Percentiles rank a stretch among this genome's conserved stretches.
Conservation (phyloP, 2,888 invertebrate genomes). For the Apocheima hispidaria region DNA sequence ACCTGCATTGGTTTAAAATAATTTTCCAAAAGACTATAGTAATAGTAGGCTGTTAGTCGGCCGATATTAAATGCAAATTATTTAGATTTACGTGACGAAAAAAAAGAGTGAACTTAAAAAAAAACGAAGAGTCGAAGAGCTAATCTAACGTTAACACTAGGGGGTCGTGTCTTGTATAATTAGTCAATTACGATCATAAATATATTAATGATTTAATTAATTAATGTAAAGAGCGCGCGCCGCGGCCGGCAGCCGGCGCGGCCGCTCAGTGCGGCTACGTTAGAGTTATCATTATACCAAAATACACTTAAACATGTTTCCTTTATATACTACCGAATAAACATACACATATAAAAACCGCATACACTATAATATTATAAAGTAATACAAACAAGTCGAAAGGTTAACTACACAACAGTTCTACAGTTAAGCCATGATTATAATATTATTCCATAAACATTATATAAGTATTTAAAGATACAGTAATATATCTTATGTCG, state of each 20-base stretch:
- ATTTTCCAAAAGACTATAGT: constrained; percentile 80
- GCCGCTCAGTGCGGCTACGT: constrained; percentile 57
- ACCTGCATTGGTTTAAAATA: constrained; percentile 85
- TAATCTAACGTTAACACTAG: constrained; percentile 82
- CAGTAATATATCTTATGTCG: constrained; percentile 76
- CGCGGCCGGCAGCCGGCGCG: too few relatives aligned
- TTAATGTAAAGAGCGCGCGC: constrained; percentile 54
- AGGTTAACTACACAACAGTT: constrained; percentile 84
- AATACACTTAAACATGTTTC: constrained; percentile 83
- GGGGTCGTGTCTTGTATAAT: constrained; percentile 80
- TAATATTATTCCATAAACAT: constrained; percentile 81
- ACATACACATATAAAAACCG: constrained; percentile 86
- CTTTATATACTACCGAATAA: constrained; percentile 83
- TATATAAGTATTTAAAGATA: constrained; percentile 71
- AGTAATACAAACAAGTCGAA: constrained; percentile 85
- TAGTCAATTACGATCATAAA: constrained; percentile 87
- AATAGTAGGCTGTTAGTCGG: constrained; percentile 57
- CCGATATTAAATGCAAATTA: constrained; percentile 79
- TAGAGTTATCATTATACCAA: constrained; percentile 76
- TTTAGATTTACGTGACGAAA: constrained; percentile 57
- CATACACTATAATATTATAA: constrained; percentile 79
- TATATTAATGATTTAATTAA: constrained; percentile 68
- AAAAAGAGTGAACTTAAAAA: constrained; percentile 77
- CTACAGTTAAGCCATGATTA: constrained; percentile 85
- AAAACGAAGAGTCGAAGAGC: constrained; percentile 59